These are phyloP conservation scores for Orycteropus afer DNA, from an alignment of 2,113 vertebrate species.

Conservation along the genomic window DNA sequence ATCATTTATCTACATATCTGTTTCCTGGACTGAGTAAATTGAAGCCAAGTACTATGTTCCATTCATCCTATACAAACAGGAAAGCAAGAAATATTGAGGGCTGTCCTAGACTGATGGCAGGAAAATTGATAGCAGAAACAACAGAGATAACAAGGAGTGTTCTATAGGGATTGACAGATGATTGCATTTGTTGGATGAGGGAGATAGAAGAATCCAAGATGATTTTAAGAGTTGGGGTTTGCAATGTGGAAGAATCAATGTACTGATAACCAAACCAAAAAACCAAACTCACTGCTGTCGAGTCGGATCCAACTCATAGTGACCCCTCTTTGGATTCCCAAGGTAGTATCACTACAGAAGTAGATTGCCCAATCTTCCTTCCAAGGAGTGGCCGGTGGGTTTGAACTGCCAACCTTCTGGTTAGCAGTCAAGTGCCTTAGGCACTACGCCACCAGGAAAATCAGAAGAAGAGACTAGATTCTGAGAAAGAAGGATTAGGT, in stretches of 20 bases:
- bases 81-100: neutral
- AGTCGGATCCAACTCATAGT: too few species aligned
- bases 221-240: neutral
- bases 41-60: neutral
- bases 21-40: fast-evolving
- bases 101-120: neutral
- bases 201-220: neutral
- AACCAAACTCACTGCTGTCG: too few species aligned
- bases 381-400: too few species aligned
- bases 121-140: neutral
- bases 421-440: too few species aligned
- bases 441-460: too few species aligned
- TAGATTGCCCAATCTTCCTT: too few species aligned
- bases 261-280: neutral
- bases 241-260: neutral
- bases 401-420: too few species aligned
- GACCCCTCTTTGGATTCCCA: too few species aligned
- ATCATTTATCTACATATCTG: fast-evolving
- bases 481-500: neutral
- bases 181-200: neutral
- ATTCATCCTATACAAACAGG: fast-evolving
- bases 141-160: neutral
- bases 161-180: neutral
- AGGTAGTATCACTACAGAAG: too few species aligned
- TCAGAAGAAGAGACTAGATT: neutral